These are phyloP conservation scores for Xanthorhoe designata DNA, from an alignment of 2,888 invertebrate genomes.

Conservation along the genomic window DNA sequence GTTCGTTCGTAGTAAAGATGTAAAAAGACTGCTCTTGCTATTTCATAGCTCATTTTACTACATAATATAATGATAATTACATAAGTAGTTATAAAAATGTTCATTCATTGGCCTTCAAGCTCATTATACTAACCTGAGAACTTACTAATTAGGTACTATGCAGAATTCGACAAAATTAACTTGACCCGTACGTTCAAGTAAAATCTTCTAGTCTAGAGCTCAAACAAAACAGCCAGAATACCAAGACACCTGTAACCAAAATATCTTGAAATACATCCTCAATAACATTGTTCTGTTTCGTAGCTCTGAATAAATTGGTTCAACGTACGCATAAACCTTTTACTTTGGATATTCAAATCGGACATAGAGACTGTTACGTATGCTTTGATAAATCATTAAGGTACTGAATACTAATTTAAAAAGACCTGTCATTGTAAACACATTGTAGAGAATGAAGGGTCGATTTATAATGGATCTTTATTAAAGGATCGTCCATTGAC, in stretches of 20 bases:
- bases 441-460: conserved; percentile 9
- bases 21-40: no score
- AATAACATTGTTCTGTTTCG: conserved; percentile 3
- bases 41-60: not conserved
- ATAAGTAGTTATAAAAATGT: conserved; percentile 37
- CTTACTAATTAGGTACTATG: conserved; percentile 52
- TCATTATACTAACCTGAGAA: conserved; percentile 50
- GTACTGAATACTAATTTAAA: not conserved
- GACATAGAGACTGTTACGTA: not conserved
- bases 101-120: conserved; percentile 43
- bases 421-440: conserved; percentile 7
- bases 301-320: conserved; percentile 28
- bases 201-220: conserved; percentile 32
- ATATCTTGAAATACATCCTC: conserved; percentile 20
- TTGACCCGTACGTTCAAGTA: conserved; percentile 33
- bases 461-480: conserved; percentile 38
- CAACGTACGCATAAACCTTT: not conserved
- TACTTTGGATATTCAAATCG: conserved; percentile 6
- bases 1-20: no score
- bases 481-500: conserved; percentile 32
- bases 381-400: conserved; percentile 7
- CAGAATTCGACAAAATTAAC: conserved; percentile 36
- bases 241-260: conserved; percentile 24
- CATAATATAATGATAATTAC: not conserved
- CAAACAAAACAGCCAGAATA: conserved; percentile 12